Base-by-base conservation (phyloP, 2,797 vertebrate species). In the Galaxias olidus region DNA sequence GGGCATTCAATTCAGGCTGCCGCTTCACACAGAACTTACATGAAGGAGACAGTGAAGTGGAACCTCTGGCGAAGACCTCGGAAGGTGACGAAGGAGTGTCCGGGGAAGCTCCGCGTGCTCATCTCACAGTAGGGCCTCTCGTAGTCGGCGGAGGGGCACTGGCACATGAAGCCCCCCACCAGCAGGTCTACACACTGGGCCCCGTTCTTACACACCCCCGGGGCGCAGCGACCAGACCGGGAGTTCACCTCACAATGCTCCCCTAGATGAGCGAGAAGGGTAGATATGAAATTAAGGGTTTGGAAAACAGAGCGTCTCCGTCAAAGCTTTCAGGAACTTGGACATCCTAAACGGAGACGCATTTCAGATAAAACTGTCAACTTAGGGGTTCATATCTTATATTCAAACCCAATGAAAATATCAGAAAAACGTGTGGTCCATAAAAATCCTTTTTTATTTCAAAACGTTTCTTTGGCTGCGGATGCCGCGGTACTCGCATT, bases 111-210 rank as follows among this genome's bases (percentile, higher is more conserved):
- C 71, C 94, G 85, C 7, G 94, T 91, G 77, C 90, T 92, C 89
- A 95, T 91, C 80, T 93, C 90, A 0, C 94, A 96, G 83, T 93
- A 96, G 0, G 94, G 95, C 72, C 88, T 83, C 87, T 95, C 91
- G 0, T 84, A 95, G 62, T 87, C 92, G 0, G 92, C 93, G 0
- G 92, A 83, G 0, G 93, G 93, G 44, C 95, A 96, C 79, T 94
- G 90, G 1, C 94, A 96, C 81, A 89, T 90, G 83, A 96, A 95
- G 43, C 95, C 95, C 0, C 94, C 95, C 0, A 95, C 82, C 58
- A 96, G 92, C 63, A 96, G 90, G 83, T 96, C 94, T 70, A 96
- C 83, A 0, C 95, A 96, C 12, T 88, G 92, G 6, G 93, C 95
- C 2, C 94, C 94, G 0, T 95, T 96, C 81, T 91, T 94, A 63